Conservation (phyloP, 2,113 vertebrate species). For the Dasyprocta punctata region DNA sequence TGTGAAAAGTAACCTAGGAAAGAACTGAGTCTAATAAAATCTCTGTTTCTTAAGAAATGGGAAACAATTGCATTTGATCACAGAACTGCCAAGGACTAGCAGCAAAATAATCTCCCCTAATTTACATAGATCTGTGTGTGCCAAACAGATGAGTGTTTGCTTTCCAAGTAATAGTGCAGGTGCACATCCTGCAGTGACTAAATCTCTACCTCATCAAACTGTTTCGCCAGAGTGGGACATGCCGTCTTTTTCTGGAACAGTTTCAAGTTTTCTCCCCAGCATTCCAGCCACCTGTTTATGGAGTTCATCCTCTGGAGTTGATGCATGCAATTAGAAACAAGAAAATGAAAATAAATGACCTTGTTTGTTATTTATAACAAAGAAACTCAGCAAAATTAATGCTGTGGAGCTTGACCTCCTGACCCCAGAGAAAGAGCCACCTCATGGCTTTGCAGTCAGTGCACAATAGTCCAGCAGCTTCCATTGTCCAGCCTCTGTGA, state of each 20-base stretch:
- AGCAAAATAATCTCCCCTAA: conserved; percentile 82
- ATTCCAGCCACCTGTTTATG: conserved; percentile 90
- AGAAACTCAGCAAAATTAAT: conserved; percentile 89
- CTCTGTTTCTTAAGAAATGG: conserved; percentile 56
- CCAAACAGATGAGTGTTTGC: conserved; percentile 83
- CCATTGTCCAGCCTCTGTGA: conserved; percentile 83
- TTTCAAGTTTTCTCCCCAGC: conserved; percentile 81
- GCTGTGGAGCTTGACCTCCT: conserved; percentile 87
- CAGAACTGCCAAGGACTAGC: conserved; percentile 79
- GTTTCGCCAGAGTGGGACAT: conserved; percentile 83
- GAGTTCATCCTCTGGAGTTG: conserved; percentile 87
- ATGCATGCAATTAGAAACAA: conserved; percentile 87
- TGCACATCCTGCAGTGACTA: conserved; percentile 85
- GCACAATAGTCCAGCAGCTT: conserved; percentile 82
- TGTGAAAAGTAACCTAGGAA: conserved; percentile 66
- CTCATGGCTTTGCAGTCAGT: conserved; percentile 85
- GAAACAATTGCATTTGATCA: conserved; percentile 83
- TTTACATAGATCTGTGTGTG: conserved; percentile 83
- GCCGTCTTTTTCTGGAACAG: conserved; percentile 85
- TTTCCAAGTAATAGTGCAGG: conserved; percentile 83
- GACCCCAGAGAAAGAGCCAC: conserved; percentile 86
- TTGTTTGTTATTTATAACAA: conserved; percentile 90
- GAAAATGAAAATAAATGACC: conserved; percentile 92
- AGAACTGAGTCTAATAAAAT: conserved; percentile 60
- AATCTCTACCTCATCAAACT: conserved; percentile 86